Percentiles rank a stretch among this genome's conserved stretches.
Conservation (phyloP, 2,113 vertebrate species). For the Rattus norvegicus region GRCr8 NC_086035.1:52687001-52687500, state of each 20-base stretch:
- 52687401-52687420: background rate
- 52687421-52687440: background rate
- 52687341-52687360: background rate
- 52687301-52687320: background rate
- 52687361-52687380: background rate
- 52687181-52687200: conserved; percentile 34
- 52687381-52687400: background rate
- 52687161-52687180: conserved; percentile 5
- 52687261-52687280: background rate
- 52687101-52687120: background rate
- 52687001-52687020: background rate
- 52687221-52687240: conserved; percentile 49
- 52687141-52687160: background rate
- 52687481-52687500: background rate
- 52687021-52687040: background rate
- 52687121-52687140: conserved; percentile 8
- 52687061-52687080: background rate
- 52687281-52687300: conserved; percentile 31
- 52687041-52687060: background rate
- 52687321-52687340: background rate
- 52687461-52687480: conserved; percentile 1
- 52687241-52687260: background rate
- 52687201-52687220: conserved; percentile 22
- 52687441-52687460: background rate
- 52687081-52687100: conserved; percentile 2